Evolutionary conservation across 1,140 invertebrate species (phyloP), one percentile per base, ranked within the genome.

Genomic region (Akabosia matsudoensis): DNA sequence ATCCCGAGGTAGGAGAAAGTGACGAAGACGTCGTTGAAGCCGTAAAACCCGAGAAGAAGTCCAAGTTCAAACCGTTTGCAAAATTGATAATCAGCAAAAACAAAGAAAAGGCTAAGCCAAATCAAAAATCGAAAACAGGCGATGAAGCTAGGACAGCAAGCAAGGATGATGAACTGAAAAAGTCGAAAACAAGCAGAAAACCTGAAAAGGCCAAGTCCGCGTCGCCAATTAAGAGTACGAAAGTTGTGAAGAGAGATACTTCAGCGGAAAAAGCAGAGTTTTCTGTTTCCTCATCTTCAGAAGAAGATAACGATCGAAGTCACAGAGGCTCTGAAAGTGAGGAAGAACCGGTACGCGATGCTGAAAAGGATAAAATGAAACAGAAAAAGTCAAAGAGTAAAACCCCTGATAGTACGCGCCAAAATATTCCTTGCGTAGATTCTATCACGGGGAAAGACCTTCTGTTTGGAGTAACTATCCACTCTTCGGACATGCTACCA

Each of bases 401-500:
- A n/a, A n/a, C n/a, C n/a, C n/a, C n/a, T n/a, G n/a, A n/a, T n/a
- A n/a, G n/a, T n/a, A n/a, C n/a, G 22, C 7, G 28, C 61, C 61
- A 30, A 30, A 67, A 31, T 16, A 3, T 67, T 2, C 61, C 7
- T 7, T 22, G 7, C 7, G 28, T 31, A 4, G 61, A 67, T 34
- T 34, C 70, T 3, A 22, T 16, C 7, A 37, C 33, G 7, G 70
- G 37, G 4, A 24, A 3, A 30, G 45, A 61, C 10, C 74, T 61
- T 16, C 56, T 76, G 22, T 67, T 79, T 67, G 80, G 76, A 16
- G 67, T 81, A 0, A 78, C 74, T 7, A 52, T 81, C 52, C 80
- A 81, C 64, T 64, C 24, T 52, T 73, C 72, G 0, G 80, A 81
- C 64, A 22, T 78, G 0, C 70, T 81, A 4, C 80, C 80, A 34